phyloP scores from a whole-genome alignment of 2,113 vertebrate genomes.

The Limanda limanda region DNA sequence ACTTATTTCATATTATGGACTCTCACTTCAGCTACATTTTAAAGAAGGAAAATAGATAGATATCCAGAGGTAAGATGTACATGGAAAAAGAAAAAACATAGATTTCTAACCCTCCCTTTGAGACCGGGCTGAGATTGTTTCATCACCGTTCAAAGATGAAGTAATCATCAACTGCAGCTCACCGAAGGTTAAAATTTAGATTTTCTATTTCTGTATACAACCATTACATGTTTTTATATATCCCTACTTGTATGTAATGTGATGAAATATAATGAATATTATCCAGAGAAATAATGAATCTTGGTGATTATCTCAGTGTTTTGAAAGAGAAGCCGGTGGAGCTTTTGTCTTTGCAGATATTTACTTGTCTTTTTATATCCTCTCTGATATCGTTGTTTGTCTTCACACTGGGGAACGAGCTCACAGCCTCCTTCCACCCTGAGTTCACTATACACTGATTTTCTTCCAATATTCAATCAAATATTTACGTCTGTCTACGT shows the following conservation, averaged over 20 bases:
- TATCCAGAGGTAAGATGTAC: constrained; percentile 25
- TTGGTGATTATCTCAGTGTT: constrained; percentile 41
- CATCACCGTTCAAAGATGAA: constrained; percentile 24
- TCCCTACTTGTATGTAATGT: constrained; percentile 56
- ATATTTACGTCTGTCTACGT: constrained; percentile 19
- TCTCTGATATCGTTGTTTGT: constrained; percentile 52
- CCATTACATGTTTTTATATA: constrained; percentile 55
- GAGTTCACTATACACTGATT: not conserved
- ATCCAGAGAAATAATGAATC: constrained; percentile 36
- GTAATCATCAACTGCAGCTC: constrained; percentile 27
- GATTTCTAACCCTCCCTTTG: constrained; percentile 21
- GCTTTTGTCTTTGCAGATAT: constrained; percentile 63
- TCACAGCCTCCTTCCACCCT: constrained; percentile 16
- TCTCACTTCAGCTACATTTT: constrained; percentile 5
- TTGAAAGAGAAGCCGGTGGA: constrained; percentile 34
- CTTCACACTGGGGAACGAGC: constrained; percentile 47
- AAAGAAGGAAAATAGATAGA: constrained; percentile 6
- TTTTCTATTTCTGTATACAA: constrained; percentile 51
- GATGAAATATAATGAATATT: constrained; percentile 45
- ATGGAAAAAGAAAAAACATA: constrained; percentile 25
- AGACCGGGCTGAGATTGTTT: constrained; percentile 18
- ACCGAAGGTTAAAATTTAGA: constrained; percentile 7
- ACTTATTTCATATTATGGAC: constrained; percentile 29
- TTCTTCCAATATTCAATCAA: constrained; percentile 34
- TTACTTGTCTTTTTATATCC: constrained; percentile 64